Percentiles rank a stretch among this genome's conserved stretches.
Conservation (phyloP, 2,888 invertebrate species). For the Octonoba sinensis region DNA sequence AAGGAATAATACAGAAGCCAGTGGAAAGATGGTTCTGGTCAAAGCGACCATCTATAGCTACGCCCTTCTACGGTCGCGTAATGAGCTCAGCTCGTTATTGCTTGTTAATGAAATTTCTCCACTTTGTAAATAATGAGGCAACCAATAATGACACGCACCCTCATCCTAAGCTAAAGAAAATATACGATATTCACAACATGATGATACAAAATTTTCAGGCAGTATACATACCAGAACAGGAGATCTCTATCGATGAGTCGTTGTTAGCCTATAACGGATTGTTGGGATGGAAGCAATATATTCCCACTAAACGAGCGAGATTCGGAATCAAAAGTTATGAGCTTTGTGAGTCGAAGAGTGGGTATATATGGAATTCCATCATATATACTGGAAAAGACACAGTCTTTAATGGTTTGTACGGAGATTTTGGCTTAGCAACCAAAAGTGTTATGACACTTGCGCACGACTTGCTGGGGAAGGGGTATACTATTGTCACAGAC, state of each 20-base stretch:
- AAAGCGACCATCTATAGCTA: not conserved
- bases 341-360: conserved; percentile 52
- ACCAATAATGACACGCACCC: conserved; percentile 4
- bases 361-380: conserved; percentile 49
- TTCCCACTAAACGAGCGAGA: conserved; percentile 62
- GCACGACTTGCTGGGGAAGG: conserved; percentile 42
- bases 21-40: conserved; percentile 19
- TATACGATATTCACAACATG: conserved; percentile 26
- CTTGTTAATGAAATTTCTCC: conserved; percentile 24
- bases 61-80: conserved; percentile 6
- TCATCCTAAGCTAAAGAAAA: conserved; percentile 30
- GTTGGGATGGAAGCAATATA: conserved; percentile 60
- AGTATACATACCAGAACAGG: conserved; percentile 33
- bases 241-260: conserved; percentile 63
- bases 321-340: conserved; percentile 64
- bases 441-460: conserved; percentile 26
- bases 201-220: conserved; percentile 26
- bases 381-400: conserved; percentile 32
- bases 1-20: conserved; percentile 30
- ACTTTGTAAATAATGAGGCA: conserved; percentile 27
- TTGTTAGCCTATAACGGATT: conserved; percentile 59
- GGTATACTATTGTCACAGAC: conserved; percentile 46
- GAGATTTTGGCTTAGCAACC: not conserved
- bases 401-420: not conserved
- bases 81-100: conserved; percentile 1